Percentiles rank a stretch among this genome's conserved stretches.
These are phyloP conservation scores for Sebastiscus albofasciatus DNA, from an alignment of 2,797 vertebrate species.

Conservation along the genomic window DNA sequence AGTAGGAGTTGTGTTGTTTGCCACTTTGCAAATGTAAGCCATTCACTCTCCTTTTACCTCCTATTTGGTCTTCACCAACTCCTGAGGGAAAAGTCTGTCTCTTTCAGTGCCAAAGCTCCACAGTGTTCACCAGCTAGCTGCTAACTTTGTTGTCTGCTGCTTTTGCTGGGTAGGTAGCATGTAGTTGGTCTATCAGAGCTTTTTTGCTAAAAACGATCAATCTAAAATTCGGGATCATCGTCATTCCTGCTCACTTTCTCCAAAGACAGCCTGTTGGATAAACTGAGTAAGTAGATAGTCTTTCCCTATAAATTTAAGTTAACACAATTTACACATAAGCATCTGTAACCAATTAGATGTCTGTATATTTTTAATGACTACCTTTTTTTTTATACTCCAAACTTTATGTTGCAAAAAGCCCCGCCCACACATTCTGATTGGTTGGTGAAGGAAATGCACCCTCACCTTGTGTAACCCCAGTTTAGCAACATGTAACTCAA, in stretches of 20 bases:
- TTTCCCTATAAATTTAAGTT: not conserved
- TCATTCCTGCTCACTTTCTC: no score
- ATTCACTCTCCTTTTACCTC: not conserved
- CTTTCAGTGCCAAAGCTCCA: not conserved
- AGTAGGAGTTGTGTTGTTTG: not conserved
- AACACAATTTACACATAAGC: not conserved
- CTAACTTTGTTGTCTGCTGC: not conserved
- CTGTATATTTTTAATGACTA: not conserved
- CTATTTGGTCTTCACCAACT: not conserved
- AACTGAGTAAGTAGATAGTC: not conserved
- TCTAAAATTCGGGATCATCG: no score
- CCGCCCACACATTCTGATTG: constrained; percentile 6
- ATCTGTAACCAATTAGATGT: not conserved
- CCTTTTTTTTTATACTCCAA: not conserved
- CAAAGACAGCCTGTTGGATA: no score
- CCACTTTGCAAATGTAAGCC: not conserved
- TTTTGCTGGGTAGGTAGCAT: no score
- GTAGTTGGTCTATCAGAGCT: no score
- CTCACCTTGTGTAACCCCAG: constrained; percentile 59
- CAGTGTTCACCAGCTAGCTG: not conserved
- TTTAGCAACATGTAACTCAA: constrained; percentile 13
- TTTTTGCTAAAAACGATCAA: no score
- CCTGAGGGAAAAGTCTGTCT: not conserved
- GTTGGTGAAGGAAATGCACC: not conserved
- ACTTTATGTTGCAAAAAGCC: not conserved